Percentiles rank a stretch among this genome's conserved stretches.
Evolutionary conservation across 2,888 invertebrate genomes (phyloP).

Genomic region (Tortrix viridana): DNA sequence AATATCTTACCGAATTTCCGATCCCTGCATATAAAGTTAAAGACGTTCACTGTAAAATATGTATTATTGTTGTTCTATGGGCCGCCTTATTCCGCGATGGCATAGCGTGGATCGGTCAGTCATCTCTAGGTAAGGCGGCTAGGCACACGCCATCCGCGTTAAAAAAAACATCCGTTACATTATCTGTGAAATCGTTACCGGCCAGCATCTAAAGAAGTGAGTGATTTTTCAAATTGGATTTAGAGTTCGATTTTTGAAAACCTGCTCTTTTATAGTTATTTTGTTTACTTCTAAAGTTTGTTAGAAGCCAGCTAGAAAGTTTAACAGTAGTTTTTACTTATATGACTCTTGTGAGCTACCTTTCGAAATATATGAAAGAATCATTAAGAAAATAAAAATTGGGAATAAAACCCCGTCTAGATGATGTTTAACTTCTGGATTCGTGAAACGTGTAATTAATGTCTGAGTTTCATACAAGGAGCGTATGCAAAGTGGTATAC

Average conservation of each 20-base stretch:
- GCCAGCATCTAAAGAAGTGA: conserved; percentile 25
- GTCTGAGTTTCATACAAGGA: too few species aligned
- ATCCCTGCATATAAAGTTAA: too few species aligned
- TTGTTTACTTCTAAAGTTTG: background rate
- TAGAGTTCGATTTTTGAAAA: background rate
- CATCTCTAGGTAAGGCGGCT: conserved; percentile 22
- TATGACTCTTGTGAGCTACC: too few species aligned
- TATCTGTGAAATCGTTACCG: conserved; percentile 26
- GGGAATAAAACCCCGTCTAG: too few species aligned
- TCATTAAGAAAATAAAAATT: too few species aligned
- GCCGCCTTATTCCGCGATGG: background rate
- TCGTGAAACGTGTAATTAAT: too few species aligned
- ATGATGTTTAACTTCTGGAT: too few species aligned
- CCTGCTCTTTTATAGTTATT: background rate
- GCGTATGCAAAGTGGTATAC: too few species aligned
- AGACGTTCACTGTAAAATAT: too few species aligned
- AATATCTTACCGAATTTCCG: too few species aligned
- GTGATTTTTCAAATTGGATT: background rate
- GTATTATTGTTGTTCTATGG: background rate
- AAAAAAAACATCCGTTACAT: background rate
- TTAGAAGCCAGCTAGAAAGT: conserved; percentile 15
- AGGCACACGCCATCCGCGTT: conserved; percentile 10
- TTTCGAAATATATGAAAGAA: too few species aligned
- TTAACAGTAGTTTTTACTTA: background rate
- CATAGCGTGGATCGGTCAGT: conserved; percentile 18